Conservation (phyloP, 2,797 vertebrate genomes). For the Tinamus major region DNA sequence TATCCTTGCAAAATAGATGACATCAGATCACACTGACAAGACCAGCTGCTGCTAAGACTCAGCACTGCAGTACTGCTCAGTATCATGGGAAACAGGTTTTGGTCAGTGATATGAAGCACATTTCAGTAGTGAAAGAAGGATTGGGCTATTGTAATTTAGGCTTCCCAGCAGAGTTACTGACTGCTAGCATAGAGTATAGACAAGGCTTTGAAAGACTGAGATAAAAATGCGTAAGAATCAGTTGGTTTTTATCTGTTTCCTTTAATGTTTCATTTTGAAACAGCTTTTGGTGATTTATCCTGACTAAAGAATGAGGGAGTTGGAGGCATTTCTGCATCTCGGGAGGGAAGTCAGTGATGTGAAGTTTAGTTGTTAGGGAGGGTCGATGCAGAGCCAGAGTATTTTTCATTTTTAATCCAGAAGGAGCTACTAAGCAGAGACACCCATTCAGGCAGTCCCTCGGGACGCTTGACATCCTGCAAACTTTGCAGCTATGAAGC, state of each 20-base stretch:
- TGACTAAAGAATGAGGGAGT: neutral
- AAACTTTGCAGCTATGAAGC: neutral
- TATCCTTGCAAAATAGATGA: neutral
- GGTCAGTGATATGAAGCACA: rapidly evolving
- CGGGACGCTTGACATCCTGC: neutral
- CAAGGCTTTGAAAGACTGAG: neutral
- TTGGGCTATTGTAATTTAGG: neutral
- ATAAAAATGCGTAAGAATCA: neutral
- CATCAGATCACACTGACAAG: neutral
- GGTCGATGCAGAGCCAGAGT: neutral
- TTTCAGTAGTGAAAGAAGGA: neutral
- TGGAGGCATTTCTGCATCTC: neutral
- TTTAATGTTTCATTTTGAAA: neutral
- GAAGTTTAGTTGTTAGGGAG: neutral
- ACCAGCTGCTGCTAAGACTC: neutral
- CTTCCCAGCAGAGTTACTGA: neutral
- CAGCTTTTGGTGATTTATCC: neutral
- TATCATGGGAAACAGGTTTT: neutral
- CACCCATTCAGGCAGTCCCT: neutral
- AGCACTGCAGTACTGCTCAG: rapidly evolving
- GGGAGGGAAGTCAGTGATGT: rapidly evolving
- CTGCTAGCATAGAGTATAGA: neutral
- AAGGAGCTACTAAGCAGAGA: neutral
- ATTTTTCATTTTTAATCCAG: neutral
- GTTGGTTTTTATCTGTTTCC: neutral